Evolutionary conservation across 2,888 invertebrate genomes (phyloP).

Genomic region (Rotaria macrura): DNA sequence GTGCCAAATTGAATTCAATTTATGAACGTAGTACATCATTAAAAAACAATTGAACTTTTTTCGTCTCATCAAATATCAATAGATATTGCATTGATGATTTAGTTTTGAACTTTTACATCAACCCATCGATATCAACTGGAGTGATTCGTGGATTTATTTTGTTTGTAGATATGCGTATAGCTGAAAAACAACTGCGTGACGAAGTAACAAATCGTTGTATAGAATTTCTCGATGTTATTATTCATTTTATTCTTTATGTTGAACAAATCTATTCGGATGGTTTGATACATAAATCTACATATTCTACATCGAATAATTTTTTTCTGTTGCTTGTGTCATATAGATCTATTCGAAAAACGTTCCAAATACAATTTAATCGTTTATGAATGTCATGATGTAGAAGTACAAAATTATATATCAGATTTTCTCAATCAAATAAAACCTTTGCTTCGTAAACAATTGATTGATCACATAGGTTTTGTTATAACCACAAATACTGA

Average conservation of each 20-base stretch:
- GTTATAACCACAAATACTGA: not conserved
- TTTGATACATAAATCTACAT: not conserved
- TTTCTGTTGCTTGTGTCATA: not conserved
- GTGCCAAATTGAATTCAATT: too few relatives aligned
- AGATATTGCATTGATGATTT: too few relatives aligned
- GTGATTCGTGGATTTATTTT: too few relatives aligned
- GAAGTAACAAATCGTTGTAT: not conserved
- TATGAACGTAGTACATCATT: too few relatives aligned
- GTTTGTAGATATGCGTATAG: not conserved
- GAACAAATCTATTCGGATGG: not conserved
- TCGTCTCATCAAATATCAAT: too few relatives aligned
- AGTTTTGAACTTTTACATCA: too few relatives aligned
- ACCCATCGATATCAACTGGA: too few relatives aligned
- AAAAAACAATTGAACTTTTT: too few relatives aligned
- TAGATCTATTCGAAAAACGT: not conserved
- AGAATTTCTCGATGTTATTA: not conserved
- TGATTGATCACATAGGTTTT: not conserved
- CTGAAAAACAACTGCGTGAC: conserved; percentile 11
- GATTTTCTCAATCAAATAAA: not conserved
- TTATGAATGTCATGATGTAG: not conserved
- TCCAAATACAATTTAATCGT: not conserved
- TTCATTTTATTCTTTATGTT: not conserved
- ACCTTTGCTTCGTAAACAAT: not conserved
- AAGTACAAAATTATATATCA: not conserved
- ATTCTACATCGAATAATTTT: not conserved